A percentile compares a stretch with the other conserved stretches of the same genome.
Conservation (phyloP, 2,113 vertebrate genomes). For the Muntiacus reevesi region DNA sequence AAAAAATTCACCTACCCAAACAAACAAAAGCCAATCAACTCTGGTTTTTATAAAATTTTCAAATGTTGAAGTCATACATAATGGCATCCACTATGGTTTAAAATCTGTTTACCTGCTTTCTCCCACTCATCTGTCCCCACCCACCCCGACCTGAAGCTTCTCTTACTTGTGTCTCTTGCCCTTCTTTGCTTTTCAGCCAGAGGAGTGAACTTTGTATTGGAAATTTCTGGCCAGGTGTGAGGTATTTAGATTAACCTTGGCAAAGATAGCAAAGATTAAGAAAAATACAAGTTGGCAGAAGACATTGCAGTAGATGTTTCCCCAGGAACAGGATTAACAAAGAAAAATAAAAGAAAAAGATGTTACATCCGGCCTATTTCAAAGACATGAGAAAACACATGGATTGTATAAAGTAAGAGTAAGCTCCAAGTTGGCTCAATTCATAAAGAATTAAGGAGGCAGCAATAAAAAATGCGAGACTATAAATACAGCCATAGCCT, state of each 20-base stretch:
- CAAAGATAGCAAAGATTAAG: slow-evolving; percentile 1
- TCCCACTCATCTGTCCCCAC: neutral
- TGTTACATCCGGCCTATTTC: slow-evolving; percentile 10
- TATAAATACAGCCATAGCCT: neutral
- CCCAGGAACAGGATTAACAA: slow-evolving; percentile 47
- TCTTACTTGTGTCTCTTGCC: neutral
- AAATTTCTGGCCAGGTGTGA: neutral
- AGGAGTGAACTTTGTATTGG: neutral
- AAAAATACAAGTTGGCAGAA: slow-evolving; percentile 31
- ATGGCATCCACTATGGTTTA: neutral
- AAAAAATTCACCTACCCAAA: neutral
- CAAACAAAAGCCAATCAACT: neutral
- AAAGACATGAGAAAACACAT: slow-evolving; percentile 47
- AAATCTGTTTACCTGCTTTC: neutral
- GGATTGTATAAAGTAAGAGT: slow-evolving; percentile 33
- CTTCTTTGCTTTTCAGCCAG: neutral
- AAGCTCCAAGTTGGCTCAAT: slow-evolving; percentile 18
- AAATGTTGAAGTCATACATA: neutral
- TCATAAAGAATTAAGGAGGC: slow-evolving; percentile 25
- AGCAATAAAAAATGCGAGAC: neutral
- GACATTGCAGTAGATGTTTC: slow-evolving; percentile 21
- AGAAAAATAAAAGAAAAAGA: slow-evolving; percentile 49
- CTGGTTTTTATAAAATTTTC: neutral
- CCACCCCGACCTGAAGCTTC: neutral
- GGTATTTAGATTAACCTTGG: slow-evolving; percentile 34